These are phyloP conservation scores for Heterohyrax brucei DNA, from an alignment of 2,797 vertebrate species.

Conservation along the genomic window DNA sequence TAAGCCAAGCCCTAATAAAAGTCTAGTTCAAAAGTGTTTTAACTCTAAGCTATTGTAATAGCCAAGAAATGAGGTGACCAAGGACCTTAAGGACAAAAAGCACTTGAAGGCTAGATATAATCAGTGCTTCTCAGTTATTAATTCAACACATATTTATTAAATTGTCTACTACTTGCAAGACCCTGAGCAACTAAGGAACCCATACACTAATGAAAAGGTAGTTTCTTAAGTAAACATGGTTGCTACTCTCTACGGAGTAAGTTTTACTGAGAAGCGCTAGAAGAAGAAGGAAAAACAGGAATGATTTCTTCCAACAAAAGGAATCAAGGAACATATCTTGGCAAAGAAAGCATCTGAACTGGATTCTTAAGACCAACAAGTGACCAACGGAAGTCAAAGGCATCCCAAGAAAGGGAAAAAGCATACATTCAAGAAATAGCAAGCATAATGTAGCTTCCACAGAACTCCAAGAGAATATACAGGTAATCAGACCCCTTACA, in stretches of 20 bases:
- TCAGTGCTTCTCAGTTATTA: conserved; percentile 51
- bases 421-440: conserved; percentile 62
- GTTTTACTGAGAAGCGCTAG: conserved; percentile 49
- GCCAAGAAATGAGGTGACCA: conserved; percentile 57
- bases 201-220: conserved; percentile 37
- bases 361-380: conserved; percentile 54
- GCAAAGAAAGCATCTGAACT: conserved; percentile 49
- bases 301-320: conserved; percentile 62
- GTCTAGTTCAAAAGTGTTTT: conserved; percentile 68
- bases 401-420: conserved; percentile 39
- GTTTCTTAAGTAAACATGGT: conserved; percentile 46
- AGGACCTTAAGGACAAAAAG: conserved; percentile 50
- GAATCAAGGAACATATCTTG: neutral
- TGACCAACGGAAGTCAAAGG: conserved; percentile 35
- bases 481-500: neutral
- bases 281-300: neutral
- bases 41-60: conserved; percentile 26
- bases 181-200: conserved; percentile 57
- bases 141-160: conserved; percentile 63
- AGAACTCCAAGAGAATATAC: conserved; percentile 30
- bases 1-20: neutral
- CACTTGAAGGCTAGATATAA: conserved; percentile 59
- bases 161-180: conserved; percentile 67
- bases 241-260: conserved; percentile 26
- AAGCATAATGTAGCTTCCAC: conserved; percentile 43